These are phyloP conservation scores for Chloroclysta siterata DNA, from an alignment of 2,888 invertebrate species.

Conservation along the genomic window DNA sequence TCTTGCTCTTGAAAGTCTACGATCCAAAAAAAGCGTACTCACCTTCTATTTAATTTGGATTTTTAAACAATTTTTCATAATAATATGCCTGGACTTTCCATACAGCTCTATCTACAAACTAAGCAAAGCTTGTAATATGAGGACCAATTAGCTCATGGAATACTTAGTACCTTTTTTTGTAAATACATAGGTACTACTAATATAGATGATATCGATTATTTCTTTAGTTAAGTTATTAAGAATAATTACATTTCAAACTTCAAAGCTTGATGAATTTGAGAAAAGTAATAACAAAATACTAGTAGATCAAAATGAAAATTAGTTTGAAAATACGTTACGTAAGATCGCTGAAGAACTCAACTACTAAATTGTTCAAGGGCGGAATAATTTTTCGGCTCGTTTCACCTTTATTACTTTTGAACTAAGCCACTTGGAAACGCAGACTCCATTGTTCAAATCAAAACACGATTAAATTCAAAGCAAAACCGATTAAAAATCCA, in stretches of 20 bases:
- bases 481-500: constrained; percentile 50
- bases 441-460: constrained; percentile 26
- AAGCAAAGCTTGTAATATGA: too few species aligned
- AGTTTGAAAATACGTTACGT: not conserved
- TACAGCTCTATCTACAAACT: too few species aligned
- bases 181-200: too few species aligned
- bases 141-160: too few species aligned
- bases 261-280: not conserved
- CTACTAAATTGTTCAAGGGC: constrained; percentile 4
- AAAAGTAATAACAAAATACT: not conserved
- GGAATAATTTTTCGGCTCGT: constrained; percentile 6
- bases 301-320: constrained; percentile 1
- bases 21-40: not conserved
- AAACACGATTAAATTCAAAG: constrained; percentile 24
- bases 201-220: too few species aligned
- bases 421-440: constrained; percentile 18
- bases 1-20: constrained; percentile 12
- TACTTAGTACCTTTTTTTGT: too few species aligned
- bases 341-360: not conserved
- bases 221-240: too few species aligned
- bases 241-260: too few species aligned
- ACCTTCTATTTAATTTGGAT: too few species aligned
- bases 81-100: too few species aligned
- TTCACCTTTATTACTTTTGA: constrained; percentile 19
- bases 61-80: too few species aligned